A percentile compares a stretch with the other conserved stretches of the same genome.
phyloP scores from a whole-genome alignment of 2,797 vertebrate genomes.

The Emydoidea blandingii region DNA sequence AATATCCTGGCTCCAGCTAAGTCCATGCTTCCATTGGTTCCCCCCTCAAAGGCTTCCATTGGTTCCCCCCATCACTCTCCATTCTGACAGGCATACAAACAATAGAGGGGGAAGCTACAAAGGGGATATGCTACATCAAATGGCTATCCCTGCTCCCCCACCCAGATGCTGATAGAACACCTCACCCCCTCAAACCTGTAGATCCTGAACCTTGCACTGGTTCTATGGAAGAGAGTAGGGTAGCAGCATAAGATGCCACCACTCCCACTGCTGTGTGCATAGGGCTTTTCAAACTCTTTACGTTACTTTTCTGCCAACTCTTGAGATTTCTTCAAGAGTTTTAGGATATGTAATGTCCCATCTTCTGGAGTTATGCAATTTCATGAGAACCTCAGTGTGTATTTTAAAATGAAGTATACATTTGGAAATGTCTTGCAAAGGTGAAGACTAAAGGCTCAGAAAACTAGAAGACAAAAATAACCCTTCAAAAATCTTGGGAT shows the following conservation, averaged over 20 bases:
- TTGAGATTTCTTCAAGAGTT: background rate
- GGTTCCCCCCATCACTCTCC: background rate
- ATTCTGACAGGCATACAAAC: background rate
- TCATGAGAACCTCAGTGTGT: accelerated
- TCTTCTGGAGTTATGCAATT: background rate
- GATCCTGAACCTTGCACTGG: background rate
- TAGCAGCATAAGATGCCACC: too few relatives aligned
- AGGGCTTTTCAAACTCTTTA: background rate
- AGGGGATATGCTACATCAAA: background rate
- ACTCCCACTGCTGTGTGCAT: too few relatives aligned
- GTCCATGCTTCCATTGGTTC: background rate
- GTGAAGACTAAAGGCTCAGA: background rate
- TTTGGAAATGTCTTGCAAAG: background rate
- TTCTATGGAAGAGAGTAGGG: background rate
- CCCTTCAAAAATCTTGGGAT: background rate
- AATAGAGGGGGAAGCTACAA: background rate
- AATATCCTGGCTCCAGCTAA: background rate
- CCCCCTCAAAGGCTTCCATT: background rate
- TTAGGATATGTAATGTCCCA: background rate
- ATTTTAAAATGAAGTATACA: background rate
- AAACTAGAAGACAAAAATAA: background rate
- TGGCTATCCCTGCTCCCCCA: background rate
- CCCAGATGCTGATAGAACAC: background rate
- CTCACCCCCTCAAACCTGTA: background rate
- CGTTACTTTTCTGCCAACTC: background rate